Evolutionary conservation across 2,113 vertebrate genomes (phyloP).

Genomic region (Eretmochelys imbricata): DNA sequence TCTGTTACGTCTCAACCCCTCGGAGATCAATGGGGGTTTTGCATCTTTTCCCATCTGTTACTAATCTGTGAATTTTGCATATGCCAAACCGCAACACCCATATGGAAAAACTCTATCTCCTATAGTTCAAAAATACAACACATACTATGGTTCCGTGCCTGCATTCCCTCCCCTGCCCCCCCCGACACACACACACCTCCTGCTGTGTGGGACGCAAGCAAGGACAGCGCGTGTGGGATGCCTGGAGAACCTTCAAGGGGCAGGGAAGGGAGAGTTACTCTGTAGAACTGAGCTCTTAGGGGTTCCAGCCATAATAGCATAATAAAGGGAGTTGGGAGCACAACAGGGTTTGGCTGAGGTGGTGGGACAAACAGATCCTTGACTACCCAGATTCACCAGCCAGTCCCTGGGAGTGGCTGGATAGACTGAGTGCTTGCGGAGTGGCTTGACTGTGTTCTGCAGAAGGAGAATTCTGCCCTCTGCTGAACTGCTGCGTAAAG

Average conservation of each 20-base stretch:
- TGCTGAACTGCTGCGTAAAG: neutral
- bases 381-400: neutral
- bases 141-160: neutral
- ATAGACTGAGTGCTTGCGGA: neutral
- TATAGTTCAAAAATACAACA: neutral
- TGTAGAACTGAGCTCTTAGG: neutral
- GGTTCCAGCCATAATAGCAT: neutral
- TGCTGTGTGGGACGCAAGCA: accelerated
- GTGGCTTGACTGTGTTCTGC: neutral
- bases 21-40: slow-evolving; percentile 50
- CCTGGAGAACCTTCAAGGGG: neutral
- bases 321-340: neutral
- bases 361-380: neutral
- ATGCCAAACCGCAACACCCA: slow-evolving; percentile 66
- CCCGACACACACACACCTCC: neutral
- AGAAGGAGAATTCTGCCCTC: neutral
- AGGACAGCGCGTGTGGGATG: neutral
- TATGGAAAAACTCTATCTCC: slow-evolving; percentile 36
- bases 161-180: neutral
- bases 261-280: neutral
- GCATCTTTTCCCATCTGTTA: slow-evolving; percentile 71
- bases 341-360: neutral
- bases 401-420: neutral
- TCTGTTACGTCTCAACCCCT: slow-evolving; percentile 35
- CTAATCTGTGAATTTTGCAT: slow-evolving; percentile 57